Evolutionary conservation across 2,113 vertebrate genomes (phyloP), one percentile per base, ranked within the genome.

Genomic region (Eretmochelys imbricata): DNA sequence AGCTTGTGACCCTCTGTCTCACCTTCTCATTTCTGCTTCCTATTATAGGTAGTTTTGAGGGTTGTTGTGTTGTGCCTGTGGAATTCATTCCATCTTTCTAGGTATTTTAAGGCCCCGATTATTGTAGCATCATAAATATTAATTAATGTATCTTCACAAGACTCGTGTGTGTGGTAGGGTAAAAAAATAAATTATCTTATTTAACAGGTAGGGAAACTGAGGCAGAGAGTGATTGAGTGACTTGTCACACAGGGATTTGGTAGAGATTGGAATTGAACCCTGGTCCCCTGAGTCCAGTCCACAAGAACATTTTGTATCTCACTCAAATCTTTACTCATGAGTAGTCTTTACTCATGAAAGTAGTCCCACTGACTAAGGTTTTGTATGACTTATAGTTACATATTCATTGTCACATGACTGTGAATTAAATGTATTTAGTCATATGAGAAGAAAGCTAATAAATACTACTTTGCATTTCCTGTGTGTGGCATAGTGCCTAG

Each of bases 131-230:
- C 80, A 89, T 90, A 90, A 96, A 95, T 92, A 85, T 92, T 96
- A 93, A 97, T 96, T 97, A 90, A 88, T 91, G 93, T 38, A 88
- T 87, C 79, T 89, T 92, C 90, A 93, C 94, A 95, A 91, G 31
- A 92, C 84, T 5, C 81, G 93, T 95, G 89, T 13, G 55, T 94
- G 89, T 89, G 94, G 62, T 72, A 72, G 24, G 38, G 19, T 42
- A 42, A 42, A 42, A 42, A 42, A 42, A 42, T 42, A 42, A 42
- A 42, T 46, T 25, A 76, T 76, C 38, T 42, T 42, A 24, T 69
- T 42, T 25, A 24, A 46, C 62, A 72, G 51, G 84, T 0, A 49
- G 19, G 81, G 9, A n/a, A 83, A 3, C 5, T 53, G 3, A 8
- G 5, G 24, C 27, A 90, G 82, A 80, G 46, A 62, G 17, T 16